Evolutionary conservation across 2,113 vertebrate species (phyloP), one percentile per base, ranked within the genome.

Genomic region (Telmatochromis brichardi): DNA sequence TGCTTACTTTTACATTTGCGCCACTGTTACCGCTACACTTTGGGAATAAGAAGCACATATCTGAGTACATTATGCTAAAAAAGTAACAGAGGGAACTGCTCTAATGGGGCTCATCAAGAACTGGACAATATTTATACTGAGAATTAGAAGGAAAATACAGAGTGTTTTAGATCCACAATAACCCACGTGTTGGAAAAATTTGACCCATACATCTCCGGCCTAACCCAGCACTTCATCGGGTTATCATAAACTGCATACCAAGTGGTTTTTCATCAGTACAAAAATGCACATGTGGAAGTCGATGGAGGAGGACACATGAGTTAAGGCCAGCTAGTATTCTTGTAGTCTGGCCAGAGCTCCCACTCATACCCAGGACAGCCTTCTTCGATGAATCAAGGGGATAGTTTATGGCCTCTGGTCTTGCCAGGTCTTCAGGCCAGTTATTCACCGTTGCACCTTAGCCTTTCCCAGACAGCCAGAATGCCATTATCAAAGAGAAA

Each of bases 1-100:
- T 88, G 81, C 83, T 92, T 88, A 80, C 88, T 90, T 95, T 94
- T 85, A 88, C 58, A 93, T 78, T 88, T 84, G 65, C 81, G 55
- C 11, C 10, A 84, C 86, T 87, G 57, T 71, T 87, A 71, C 54
- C 28, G 76, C 83, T 86, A 83, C 53, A 54, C 57, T 81, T 37
- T 86, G 83, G 78, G 71, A 85, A 79, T 40, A 63, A 28, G 13
- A 60, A 28, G 58, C 11, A 58, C 50, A 17, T 53, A 28, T 45
- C 47, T 9, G 13, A 60, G 42, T 53, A 26, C 68, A 80, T 65
- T 51, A 40, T 51, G 50, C 42, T 80, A 31, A 83, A 53, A 57
- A 58, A 54, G 8, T 84, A 91, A 71, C 15, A 40, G 17, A 53
- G 28, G 42, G 31, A 28, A 21, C 54, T 19, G 37, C 21, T 85